phyloP scores from a whole-genome alignment of 2,113 vertebrate species.

The Phyllopteryx taeniolatus region DNA sequence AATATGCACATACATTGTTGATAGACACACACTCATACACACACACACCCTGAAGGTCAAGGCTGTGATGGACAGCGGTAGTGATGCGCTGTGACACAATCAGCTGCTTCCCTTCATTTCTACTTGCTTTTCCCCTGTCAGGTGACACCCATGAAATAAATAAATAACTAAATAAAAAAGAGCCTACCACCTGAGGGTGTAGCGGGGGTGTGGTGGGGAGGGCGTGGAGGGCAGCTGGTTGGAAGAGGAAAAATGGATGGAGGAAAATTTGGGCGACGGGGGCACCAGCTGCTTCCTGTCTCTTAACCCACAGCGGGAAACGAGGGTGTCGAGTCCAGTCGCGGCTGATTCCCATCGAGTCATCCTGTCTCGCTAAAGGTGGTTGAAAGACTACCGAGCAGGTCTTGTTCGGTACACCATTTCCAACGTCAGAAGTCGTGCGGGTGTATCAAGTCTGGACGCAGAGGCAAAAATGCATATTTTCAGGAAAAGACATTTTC shows the following conservation, averaged over 20 bases:
- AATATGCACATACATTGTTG: slow-evolving; percentile 62
- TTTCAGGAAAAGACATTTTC: no score
- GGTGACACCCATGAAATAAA: slow-evolving; percentile 68
- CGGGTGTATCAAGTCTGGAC: no score
- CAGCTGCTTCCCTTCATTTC: slow-evolving; percentile 81
- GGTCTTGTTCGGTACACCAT: no score
- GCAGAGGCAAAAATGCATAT: no score
- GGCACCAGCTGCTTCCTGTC: slow-evolving; percentile 54
- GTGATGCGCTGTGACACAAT: slow-evolving; percentile 79
- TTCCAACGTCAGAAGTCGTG: no score
- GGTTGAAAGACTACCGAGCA: neutral
- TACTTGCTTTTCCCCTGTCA: slow-evolving; percentile 69
- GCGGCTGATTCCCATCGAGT: neutral
- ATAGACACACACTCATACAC: slow-evolving; percentile 39
- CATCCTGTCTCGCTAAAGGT: neutral
- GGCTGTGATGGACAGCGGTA: slow-evolving; percentile 61
- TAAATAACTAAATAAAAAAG: slow-evolving; percentile 54
- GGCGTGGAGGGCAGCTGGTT: slow-evolving; percentile 38
- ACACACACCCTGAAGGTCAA: slow-evolving; percentile 67
- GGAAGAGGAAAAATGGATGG: neutral
- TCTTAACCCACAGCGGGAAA: no score
- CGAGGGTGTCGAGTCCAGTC: neutral
- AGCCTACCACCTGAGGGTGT: slow-evolving; percentile 51
- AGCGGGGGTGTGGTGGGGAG: neutral
- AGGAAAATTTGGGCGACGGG: slow-evolving; percentile 18